These are phyloP conservation scores for Campylorhamphus procurvoides DNA, from an alignment of 2,113 vertebrate genomes.

Conservation along the genomic window DNA sequence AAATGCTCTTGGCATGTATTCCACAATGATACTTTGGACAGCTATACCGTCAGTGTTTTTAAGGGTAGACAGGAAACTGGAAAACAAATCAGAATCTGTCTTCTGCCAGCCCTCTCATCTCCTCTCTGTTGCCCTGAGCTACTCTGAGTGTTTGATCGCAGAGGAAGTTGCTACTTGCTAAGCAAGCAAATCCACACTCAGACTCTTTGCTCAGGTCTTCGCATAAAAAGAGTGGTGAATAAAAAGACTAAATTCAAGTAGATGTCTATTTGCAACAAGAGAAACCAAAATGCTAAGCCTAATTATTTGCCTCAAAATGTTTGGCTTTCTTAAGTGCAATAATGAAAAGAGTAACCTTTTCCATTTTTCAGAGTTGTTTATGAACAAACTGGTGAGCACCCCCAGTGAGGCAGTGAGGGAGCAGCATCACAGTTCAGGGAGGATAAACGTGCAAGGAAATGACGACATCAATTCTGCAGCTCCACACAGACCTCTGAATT, in stretches of 20 bases:
- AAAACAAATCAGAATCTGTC: not conserved
- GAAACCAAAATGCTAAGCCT: not conserved
- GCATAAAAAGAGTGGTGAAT: not conserved
- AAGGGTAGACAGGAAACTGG: not conserved
- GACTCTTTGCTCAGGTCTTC: not conserved
- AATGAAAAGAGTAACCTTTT: not conserved
- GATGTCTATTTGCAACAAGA: not conserved
- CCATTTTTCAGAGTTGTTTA: not conserved
- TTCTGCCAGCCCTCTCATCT: not conserved
- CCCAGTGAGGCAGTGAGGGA: not conserved
- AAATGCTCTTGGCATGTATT: not conserved
- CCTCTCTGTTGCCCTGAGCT: not conserved
- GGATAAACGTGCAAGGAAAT: not conserved
- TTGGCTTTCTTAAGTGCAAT: not conserved
- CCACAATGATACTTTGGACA: not conserved
- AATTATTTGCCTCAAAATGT: not conserved
- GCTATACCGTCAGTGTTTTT: not conserved
- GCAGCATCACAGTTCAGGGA: not conserved
- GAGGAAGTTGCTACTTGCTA: not conserved
- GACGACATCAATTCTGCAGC: not conserved
- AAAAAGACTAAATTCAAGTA: not conserved
- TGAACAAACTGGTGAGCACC: not conserved
- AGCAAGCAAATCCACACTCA: not conserved
- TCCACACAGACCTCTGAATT: not conserved
- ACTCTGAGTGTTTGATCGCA: not conserved